These are phyloP conservation scores for Peromyscus leucopus DNA, from an alignment of 2,113 vertebrate species.

Conservation along the genomic window DNA sequence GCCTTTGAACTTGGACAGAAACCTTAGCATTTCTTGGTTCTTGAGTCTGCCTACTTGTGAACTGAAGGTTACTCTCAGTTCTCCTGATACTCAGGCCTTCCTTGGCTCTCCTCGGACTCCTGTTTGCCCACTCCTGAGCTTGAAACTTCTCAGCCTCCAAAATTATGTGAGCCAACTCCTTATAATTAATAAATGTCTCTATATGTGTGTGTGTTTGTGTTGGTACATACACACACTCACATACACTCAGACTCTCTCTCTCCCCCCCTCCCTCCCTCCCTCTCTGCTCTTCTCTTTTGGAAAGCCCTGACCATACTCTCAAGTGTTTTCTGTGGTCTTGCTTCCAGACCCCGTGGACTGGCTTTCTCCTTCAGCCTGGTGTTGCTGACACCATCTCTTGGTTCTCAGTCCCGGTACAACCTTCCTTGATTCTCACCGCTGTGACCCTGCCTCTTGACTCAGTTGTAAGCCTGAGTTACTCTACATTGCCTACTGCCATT, in stretches of 20 bases:
- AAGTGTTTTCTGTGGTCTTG: not conserved
- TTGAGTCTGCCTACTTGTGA: not conserved
- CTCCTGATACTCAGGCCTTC: not conserved
- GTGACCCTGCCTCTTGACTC: not conserved
- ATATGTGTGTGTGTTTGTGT: not conserved
- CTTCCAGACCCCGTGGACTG: not conserved
- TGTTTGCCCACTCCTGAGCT: not conserved
- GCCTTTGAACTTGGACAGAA: conserved; percentile 19
- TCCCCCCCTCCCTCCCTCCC: too few relatives aligned
- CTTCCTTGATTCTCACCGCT: not conserved
- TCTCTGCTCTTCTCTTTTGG: not conserved
- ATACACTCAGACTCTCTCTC: not conserved
- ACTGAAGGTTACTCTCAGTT: not conserved
- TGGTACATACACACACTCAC: not conserved
- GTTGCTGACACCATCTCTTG: not conserved
- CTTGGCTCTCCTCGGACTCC: not conserved
- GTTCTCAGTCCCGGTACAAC: not conserved
- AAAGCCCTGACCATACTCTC: not conserved
- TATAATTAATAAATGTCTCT: not conserved
- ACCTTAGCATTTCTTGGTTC: not conserved
- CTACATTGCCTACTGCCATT: not conserved
- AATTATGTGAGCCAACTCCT: not conserved
- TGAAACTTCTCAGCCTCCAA: not conserved
- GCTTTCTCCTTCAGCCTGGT: not conserved
- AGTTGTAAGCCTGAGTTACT: not conserved